A percentile compares a stretch with the other conserved stretches of the same genome.
phyloP scores from a whole-genome alignment of 1,140 invertebrate genomes.

The Frieseomelitta varia region DNA sequence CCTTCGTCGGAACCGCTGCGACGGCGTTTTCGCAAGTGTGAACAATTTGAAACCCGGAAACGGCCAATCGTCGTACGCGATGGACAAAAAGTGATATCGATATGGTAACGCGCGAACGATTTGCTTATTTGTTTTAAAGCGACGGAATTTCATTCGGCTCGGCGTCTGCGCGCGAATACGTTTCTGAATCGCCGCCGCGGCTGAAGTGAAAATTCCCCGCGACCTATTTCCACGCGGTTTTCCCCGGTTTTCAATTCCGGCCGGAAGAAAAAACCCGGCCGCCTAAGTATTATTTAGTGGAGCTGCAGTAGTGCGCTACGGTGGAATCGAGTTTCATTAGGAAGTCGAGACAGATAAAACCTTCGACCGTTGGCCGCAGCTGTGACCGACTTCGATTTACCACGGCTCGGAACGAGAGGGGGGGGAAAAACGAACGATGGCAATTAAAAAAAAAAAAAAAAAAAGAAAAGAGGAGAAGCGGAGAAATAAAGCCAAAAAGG shows the following conservation, averaged over 20 bases:
- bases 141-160: neutral
- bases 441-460: neutral
- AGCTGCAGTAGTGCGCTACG: neutral
- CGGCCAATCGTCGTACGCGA: too few relatives aligned
- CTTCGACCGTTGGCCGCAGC: constrained; percentile 38
- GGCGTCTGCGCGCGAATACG: neutral
- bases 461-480: neutral
- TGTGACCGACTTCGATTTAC: constrained; percentile 37
- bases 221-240: neutral
- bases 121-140: too few relatives aligned
- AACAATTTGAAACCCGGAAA: too few relatives aligned
- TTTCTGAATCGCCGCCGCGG: neutral
- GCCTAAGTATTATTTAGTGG: constrained; percentile 10
- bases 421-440: neutral
- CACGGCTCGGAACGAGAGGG: neutral
- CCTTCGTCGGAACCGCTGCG: too few relatives aligned
- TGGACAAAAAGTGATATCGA: too few relatives aligned
- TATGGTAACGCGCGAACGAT: too few relatives aligned
- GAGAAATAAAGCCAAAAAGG: neutral
- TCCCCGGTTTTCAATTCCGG: neutral
- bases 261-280: neutral
- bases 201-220: neutral
- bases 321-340: constrained; percentile 33
- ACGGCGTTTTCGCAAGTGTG: too few relatives aligned
- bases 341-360: constrained; percentile 28